Conservation (phyloP, 2,888 invertebrate species). For the Monoplex corrugatus region DNA sequence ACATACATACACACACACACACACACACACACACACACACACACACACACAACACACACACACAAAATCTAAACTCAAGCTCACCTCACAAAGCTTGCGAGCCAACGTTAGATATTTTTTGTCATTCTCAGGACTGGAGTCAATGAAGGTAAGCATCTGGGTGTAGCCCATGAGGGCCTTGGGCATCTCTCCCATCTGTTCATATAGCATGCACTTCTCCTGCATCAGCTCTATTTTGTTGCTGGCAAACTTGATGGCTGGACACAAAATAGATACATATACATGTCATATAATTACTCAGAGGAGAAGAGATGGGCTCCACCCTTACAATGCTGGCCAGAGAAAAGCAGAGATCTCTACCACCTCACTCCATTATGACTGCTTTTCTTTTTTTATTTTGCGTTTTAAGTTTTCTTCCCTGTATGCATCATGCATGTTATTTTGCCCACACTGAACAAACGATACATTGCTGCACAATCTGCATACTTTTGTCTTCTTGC, state of each 20-base stretch:
- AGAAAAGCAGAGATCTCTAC: too few species aligned
- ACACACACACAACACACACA: background rate
- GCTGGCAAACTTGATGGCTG: constrained; percentile 87
- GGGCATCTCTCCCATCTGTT: constrained; percentile 85
- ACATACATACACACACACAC: background rate
- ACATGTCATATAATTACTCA: background rate
- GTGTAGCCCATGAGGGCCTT: constrained; percentile 87
- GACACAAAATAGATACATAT: background rate
- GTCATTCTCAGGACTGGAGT: constrained; percentile 66
- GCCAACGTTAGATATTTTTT: constrained; percentile 76
- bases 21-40: background rate
- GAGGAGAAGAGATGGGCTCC: too few species aligned
- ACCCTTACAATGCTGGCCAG: too few species aligned
- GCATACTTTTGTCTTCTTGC: too few species aligned
- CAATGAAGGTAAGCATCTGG: constrained; percentile 85
- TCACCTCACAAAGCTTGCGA: constrained; percentile 77
- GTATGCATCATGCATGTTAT: too few species aligned
- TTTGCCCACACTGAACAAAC: too few species aligned
- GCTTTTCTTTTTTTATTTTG: too few species aligned
- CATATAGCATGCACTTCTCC: constrained; percentile 88
- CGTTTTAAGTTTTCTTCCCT: too few species aligned
- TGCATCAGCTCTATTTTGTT: constrained; percentile 88
- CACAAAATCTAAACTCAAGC: background rate
- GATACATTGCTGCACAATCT: too few species aligned
- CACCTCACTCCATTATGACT: too few species aligned